These are phyloP conservation scores for Parazoanthus darwini DNA, from an alignment of 92 coral and sea anemone genomes.

Conservation along the genomic window DNA sequence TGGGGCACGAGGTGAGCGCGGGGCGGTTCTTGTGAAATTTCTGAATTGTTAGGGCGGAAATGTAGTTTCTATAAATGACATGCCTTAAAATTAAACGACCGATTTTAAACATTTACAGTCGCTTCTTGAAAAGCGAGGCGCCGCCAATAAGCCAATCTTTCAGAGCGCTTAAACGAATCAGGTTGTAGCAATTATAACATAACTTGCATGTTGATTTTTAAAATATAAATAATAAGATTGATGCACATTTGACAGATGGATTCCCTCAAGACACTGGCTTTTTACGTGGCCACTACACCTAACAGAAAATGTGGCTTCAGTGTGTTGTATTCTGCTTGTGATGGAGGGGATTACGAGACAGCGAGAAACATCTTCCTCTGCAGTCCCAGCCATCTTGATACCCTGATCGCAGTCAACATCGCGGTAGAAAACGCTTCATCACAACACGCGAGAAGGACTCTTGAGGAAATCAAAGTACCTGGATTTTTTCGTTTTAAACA, in stretches of 20 bases:
- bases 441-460: background rate
- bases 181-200: no score
- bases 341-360: background rate
- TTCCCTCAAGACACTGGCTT: constrained; percentile 25
- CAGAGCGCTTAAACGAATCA: no score
- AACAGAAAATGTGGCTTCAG: background rate
- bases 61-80: no score
- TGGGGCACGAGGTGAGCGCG: no score
- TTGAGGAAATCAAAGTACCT: background rate
- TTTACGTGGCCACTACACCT: constrained; percentile 8
- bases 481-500: background rate
- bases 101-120: no score
- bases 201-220: no score
- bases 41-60: no score
- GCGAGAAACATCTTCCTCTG: constrained; percentile 8
- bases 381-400: constrained; percentile 27
- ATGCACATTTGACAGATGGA: constrained; percentile 17
- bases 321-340: background rate
- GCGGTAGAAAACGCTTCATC: background rate
- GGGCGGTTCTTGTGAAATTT: no score
- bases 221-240: no score
- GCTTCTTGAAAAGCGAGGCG: no score
- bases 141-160: no score
- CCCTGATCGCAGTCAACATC: background rate
- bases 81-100: no score